Evolutionary conservation across 2,888 invertebrate species (phyloP), one percentile per base, ranked within the genome.

Genomic region (Perizoma flavofasciatum): DNA sequence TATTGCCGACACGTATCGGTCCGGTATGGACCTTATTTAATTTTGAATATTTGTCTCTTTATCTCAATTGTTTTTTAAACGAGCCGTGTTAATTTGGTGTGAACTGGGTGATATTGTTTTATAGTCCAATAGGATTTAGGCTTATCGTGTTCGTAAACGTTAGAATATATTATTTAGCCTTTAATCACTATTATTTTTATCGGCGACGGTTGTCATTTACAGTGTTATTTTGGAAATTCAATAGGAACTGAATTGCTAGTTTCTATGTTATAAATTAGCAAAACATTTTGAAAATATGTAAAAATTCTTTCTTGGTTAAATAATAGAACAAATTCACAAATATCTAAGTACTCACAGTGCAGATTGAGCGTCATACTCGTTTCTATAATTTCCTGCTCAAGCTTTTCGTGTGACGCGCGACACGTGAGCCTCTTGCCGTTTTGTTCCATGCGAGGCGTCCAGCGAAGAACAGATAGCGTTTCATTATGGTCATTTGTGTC

Each of bases 331-430:
- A 37, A 37, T 5, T 6, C 5, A 7, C 37, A 4, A 7, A 7
- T 7, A 10, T 11, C 8, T 8, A 39, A 44, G 10, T 47, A 84
- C 97, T 97, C 92, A 98, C 98, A 98, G 88, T 96, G 96, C 69
- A 98, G 95, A 89, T 97, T 96, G 59, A 98, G 93, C 78, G 95
- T 95, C 93, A 97, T 95, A 50, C 95, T 94, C 63, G 96, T 95
- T 84, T 98, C 97, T 64, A 95, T 93, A 35, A 95, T 93, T 60
- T 95, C 94, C 69, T 94, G 95, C 71, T 94, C 94, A 22, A 97
- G 93, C 69, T 95, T 93, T 50, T 94, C 92, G 86, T 98, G 98
- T 59, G 95, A 94, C 1, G 97, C 97, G 59, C 96, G 94, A 81
- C 98, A 98, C 51, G 95, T 96, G 61, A 98, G 92, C 37, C 94